These are phyloP conservation scores for Drosophila trapezifrons DNA, from an alignment of 1,140 invertebrate species.

Conservation along the genomic window DNA sequence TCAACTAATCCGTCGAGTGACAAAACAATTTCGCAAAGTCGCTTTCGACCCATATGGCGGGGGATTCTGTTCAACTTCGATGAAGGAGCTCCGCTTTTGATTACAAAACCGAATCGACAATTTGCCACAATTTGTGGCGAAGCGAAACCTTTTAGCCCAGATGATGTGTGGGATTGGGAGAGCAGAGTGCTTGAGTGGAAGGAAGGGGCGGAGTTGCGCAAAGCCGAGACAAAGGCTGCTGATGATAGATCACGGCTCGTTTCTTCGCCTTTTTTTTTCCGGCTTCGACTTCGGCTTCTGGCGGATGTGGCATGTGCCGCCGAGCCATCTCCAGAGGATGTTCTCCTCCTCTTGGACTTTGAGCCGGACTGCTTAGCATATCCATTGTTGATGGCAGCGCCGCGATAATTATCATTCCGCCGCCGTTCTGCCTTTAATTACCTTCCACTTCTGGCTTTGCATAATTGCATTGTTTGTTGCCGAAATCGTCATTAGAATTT, in stretches of 20 bases:
- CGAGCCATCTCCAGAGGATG: constrained; percentile 49
- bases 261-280: constrained; percentile 14
- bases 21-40: constrained; percentile 53
- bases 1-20: constrained; percentile 41
- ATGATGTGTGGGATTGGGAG: constrained; percentile 68
- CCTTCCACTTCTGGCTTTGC: constrained; percentile 52
- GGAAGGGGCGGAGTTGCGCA: constrained; percentile 57
- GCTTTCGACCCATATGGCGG: constrained; percentile 20
- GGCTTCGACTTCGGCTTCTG: neutral
- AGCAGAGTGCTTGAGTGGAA: constrained; percentile 8
- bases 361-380: constrained; percentile 55
- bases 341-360: constrained; percentile 42
- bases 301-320: constrained; percentile 58
- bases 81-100: constrained; percentile 57
- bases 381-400: constrained; percentile 60
- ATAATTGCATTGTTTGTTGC: constrained; percentile 71
- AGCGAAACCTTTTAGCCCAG: constrained; percentile 55
- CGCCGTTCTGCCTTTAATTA: constrained; percentile 66
- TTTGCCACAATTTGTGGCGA: constrained; percentile 61
- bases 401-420: constrained; percentile 66
- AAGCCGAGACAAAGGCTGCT: constrained; percentile 51
- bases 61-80: constrained; percentile 21
- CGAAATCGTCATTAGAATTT: constrained; percentile 77
- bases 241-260: constrained; percentile 34
- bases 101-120: constrained; percentile 70